Base-by-base conservation (phyloP, 2,797 vertebrate genomes). In the Petrocephalus sullivani region DNA sequence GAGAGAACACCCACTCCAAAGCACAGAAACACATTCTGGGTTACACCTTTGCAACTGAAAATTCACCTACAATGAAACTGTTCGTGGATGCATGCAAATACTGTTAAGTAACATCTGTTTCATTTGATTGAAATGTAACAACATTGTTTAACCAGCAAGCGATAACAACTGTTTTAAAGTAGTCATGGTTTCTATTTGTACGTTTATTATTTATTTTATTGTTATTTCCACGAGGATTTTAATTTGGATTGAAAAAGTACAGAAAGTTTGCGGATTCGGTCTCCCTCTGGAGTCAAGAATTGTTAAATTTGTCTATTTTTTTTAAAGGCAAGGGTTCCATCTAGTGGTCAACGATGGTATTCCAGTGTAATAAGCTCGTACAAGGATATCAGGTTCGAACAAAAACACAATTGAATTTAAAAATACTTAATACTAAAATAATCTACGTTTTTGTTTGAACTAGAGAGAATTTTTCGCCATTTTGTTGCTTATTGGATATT, bases 271-370 rank as follows among this genome's bases (percentile, higher is more conserved):
- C 49, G 86, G 91, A 85, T 1, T 0, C 71, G 91, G 89, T 92
- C 93, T 90, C 93, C 93, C 91, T 85, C 93, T 92, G 83, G 91
- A 91, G 93, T 89, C 58, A 12, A 64, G 1, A 5, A 14, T 49
- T 12, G 8, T 37, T n/a, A 81, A 21, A 53, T 6, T 85, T 9
- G 9, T 67, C 23, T 89, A 21, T 4, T 21, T 12, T 88, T 92
- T 89, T 14, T 28, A 67, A 86, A 91, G 71, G 85, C 90, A 91
- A 90, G 89, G 89, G 89, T 0, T 64, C 93, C 93, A 90, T 89
- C 78, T 91, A 89, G 85, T 94, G 95, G 92, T 21, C 67, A 78
- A 5, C 23, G 16, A 87, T 28, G 87, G 83, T 56, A 92, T 3
- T 89, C 86, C 90, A 92, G 56, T 33, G 16, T n/a, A 88, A n/a